Percentiles rank a stretch among this genome's conserved stretches.
These are phyloP conservation scores for Tridacna crocea DNA, from an alignment of 2,888 invertebrate genomes.

Conservation along the genomic window DNA sequence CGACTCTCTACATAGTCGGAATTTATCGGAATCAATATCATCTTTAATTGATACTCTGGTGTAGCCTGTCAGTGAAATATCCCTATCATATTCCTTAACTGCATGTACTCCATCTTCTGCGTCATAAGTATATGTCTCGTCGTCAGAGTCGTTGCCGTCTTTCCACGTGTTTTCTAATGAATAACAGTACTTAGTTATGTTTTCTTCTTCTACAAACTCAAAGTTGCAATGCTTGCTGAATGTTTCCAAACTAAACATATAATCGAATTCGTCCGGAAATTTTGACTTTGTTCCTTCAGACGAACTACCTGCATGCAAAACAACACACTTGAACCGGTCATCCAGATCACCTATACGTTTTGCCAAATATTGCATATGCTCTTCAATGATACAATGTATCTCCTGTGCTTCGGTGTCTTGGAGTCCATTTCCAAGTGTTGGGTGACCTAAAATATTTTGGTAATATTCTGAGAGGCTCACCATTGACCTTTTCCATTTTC, in stretches of 20 bases:
- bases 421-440: slow-evolving; percentile 28
- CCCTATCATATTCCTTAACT: not conserved
- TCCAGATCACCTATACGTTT: slow-evolving; percentile 31
- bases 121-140: not conserved
- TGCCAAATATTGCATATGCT: slow-evolving; percentile 34
- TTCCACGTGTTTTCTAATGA: not conserved
- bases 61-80: slow-evolving; percentile 40
- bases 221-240: slow-evolving; percentile 36
- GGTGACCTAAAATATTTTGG: slow-evolving; percentile 14
- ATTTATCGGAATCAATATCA: slow-evolving; percentile 10
- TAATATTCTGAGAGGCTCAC: slow-evolving; percentile 12
- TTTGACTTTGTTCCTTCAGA: slow-evolving; percentile 58
- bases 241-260: slow-evolving; percentile 50
- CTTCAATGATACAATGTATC: slow-evolving; percentile 43
- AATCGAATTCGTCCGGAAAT: slow-evolving; percentile 57
- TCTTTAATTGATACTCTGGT: slow-evolving; percentile 30
- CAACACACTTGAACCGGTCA: slow-evolving; percentile 36
- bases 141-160: not conserved
- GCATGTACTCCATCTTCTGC: not conserved
- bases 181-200: not conserved
- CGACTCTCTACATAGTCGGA: slow-evolving; percentile 24
- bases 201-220: slow-evolving; percentile 28
- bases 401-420: slow-evolving; percentile 44
- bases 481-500: slow-evolving; percentile 5
- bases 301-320: slow-evolving; percentile 51